phyloP scores from a whole-genome alignment of 2,888 invertebrate genomes.

The Pasiphila rectangulata region DNA sequence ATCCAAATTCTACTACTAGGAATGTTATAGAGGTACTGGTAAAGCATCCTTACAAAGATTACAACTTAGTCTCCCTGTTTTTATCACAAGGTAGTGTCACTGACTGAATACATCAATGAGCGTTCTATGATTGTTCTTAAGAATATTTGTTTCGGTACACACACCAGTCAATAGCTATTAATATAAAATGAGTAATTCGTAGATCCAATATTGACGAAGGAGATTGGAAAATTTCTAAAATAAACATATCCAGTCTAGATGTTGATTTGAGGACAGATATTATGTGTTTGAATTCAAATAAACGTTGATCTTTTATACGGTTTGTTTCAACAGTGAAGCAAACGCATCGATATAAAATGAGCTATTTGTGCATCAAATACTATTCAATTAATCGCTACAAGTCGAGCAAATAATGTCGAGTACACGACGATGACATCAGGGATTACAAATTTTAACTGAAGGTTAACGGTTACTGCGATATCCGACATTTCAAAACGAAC shows the following conservation, averaged over 20 bases:
- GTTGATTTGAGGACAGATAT: not conserved
- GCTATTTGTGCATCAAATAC: slow-evolving; percentile 8
- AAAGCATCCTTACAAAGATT: no score
- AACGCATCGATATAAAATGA: not conserved
- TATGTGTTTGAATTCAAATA: no score
- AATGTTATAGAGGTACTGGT: no score
- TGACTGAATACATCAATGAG: no score
- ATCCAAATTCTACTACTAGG: no score
- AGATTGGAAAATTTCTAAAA: not conserved
- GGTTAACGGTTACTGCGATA: not conserved
- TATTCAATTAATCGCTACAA: slow-evolving; percentile 7
- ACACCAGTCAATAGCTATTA: not conserved
- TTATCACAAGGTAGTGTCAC: no score
- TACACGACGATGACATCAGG: slow-evolving; percentile 13
- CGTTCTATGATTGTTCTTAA: no score
- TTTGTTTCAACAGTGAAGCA: not conserved
- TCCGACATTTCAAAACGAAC: slow-evolving; percentile 4
- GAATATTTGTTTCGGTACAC: no score
- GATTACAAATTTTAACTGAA: slow-evolving; percentile 3
- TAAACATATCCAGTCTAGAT: not conserved
- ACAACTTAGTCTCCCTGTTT: no score
- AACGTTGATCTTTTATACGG: not conserved
- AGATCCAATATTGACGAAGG: slow-evolving; percentile 4
- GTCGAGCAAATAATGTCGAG: slow-evolving; percentile 3
- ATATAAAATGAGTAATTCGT: slow-evolving; percentile 4